These are phyloP conservation scores for Oryzias dopingdopingensis DNA, from an alignment of 2,797 vertebrate species.

Conservation along the genomic window DNA sequence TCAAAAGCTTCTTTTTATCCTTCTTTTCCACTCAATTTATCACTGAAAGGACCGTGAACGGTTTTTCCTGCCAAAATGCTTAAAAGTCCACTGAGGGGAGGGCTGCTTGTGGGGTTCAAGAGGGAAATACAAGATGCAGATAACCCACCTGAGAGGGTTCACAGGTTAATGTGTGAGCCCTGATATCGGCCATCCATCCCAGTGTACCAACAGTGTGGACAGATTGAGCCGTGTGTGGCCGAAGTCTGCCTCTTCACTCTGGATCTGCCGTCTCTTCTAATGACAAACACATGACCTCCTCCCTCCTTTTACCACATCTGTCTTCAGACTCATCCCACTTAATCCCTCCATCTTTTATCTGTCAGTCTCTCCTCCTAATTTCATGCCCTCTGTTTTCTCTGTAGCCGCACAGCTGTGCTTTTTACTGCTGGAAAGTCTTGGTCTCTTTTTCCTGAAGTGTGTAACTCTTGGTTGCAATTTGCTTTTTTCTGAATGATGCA, in stretches of 20 bases:
- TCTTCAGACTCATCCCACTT: conserved; percentile 29
- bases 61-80: conserved; percentile 23
- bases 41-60: conserved; percentile 30
- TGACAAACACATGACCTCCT: conserved; percentile 53
- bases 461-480: too few relatives aligned
- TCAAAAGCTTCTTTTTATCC: conserved; percentile 47
- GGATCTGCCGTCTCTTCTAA: conserved; percentile 31
- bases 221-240: conserved; percentile 3
- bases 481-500: too few relatives aligned
- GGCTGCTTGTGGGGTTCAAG: conserved; percentile 9
- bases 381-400: conserved; percentile 20
- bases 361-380: conserved; percentile 23
- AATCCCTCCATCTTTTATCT: conserved; percentile 51
- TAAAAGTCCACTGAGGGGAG: conserved; percentile 2
- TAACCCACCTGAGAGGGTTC: conserved; percentile 22
- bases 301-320: conserved; percentile 35
- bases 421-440: conserved; percentile 58
- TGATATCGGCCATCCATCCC: conserved; percentile 2
- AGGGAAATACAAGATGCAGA: conserved; percentile 35
- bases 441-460: conserved; percentile 25
- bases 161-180: conserved; percentile 20
- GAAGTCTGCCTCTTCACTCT: conserved; percentile 4
- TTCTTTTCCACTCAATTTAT: conserved; percentile 57
- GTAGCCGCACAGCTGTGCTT: conserved; percentile 16
- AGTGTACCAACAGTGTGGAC: conserved; percentile 3